These are phyloP conservation scores for Dicrurus megarhynchus DNA, from an alignment of 2,113 vertebrate genomes.

Conservation along the genomic window DNA sequence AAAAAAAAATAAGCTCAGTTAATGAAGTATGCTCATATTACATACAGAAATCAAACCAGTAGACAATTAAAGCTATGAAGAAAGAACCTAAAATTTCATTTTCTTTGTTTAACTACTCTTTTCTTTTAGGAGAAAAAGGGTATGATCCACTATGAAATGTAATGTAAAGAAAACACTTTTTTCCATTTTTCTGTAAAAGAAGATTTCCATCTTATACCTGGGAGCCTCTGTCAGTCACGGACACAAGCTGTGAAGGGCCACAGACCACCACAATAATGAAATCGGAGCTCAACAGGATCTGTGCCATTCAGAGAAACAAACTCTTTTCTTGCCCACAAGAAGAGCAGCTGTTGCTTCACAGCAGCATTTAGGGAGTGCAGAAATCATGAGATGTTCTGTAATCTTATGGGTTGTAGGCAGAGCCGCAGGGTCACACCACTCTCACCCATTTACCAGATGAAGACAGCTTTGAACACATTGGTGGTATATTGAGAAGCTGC, in stretches of 20 bases:
- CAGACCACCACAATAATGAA: background rate
- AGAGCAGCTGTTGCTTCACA: background rate
- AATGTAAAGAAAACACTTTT: background rate
- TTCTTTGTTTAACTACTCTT: background rate
- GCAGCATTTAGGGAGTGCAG: background rate
- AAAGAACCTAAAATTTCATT: background rate
- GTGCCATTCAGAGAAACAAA: background rate
- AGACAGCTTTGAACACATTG: background rate
- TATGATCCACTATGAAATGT: background rate
- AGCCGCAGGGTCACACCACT: fast-evolving
- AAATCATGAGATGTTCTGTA: background rate
- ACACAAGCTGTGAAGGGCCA: background rate
- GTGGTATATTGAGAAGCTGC: background rate
- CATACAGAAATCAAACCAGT: background rate
- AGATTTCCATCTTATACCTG: background rate
- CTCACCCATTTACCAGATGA: background rate
- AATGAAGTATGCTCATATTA: background rate
- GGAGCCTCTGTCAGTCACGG: background rate
- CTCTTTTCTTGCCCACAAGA: background rate
- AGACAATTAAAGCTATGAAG: background rate
- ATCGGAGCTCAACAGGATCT: background rate
- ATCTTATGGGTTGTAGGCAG: background rate
- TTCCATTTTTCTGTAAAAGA: background rate
- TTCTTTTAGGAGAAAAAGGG: background rate
- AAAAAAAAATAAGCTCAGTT: background rate